Conservation (phyloP, 2,797 vertebrate species). For the Sparidentex hasta region DNA sequence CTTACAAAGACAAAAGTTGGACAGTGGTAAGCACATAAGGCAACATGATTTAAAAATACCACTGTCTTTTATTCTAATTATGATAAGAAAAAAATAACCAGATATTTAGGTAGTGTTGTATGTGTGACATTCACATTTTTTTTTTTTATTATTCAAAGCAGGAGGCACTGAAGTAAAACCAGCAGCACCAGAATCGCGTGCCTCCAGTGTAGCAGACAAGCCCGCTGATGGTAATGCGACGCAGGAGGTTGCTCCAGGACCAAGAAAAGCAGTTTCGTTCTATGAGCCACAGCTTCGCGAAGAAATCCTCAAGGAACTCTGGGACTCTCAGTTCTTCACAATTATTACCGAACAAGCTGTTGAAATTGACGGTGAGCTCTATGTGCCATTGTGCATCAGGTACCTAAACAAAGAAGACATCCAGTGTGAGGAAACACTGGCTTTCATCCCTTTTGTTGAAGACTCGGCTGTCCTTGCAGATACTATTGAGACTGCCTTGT, state of each 20-base stretch:
- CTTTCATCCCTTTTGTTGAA: conserved; percentile 82
- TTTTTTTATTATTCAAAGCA: conserved; percentile 36
- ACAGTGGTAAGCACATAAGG: conserved; percentile 67
- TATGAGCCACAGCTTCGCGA: conserved; percentile 83
- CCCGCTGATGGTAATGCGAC: conserved; percentile 16
- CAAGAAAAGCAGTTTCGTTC: conserved; percentile 76
- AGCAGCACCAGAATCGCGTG: conserved; percentile 6
- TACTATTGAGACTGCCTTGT: conserved; percentile 77
- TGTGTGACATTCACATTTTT: not conserved
- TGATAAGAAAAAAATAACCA: not conserved
- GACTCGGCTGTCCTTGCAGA: conserved; percentile 76
- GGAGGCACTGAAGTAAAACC: conserved; percentile 52
- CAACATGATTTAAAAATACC: not conserved
- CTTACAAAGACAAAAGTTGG: conserved; percentile 70
- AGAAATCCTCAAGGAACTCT: conserved; percentile 84
- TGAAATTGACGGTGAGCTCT: conserved; percentile 77
- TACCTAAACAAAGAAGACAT: conserved; percentile 85
- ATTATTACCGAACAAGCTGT: conserved; percentile 81
- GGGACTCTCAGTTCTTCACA: conserved; percentile 87
- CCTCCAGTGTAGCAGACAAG: conserved; percentile 31
- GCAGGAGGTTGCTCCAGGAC: conserved; percentile 23
- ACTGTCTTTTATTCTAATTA: not conserved
- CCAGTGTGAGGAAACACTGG: conserved; percentile 86
- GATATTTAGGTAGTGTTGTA: not conserved
- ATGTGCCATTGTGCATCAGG: conserved; percentile 85